Percentiles rank a stretch among this genome's conserved stretches.
These are phyloP conservation scores for Caenorhabditis sp. DNA, from an alignment of 2,888 invertebrate species.

Conservation along the genomic window DNA sequence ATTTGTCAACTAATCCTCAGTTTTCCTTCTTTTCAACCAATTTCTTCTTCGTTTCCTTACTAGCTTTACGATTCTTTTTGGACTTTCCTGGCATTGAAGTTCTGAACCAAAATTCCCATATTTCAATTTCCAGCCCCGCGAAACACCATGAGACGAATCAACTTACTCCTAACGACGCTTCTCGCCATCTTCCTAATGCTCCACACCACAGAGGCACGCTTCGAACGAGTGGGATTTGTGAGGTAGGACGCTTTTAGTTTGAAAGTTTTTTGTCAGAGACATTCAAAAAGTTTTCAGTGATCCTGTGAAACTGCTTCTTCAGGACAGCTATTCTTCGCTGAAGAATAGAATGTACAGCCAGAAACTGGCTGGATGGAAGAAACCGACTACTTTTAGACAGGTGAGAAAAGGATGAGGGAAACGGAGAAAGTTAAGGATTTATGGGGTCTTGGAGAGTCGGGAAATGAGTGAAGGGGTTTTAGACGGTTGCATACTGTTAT, in stretches of 20 bases:
- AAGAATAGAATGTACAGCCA: constrained; percentile 68
- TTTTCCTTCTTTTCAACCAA: constrained; percentile 9
- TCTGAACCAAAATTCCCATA: neutral
- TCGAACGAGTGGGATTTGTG: constrained; percentile 63
- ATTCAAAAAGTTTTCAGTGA: constrained; percentile 61
- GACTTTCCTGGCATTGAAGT: neutral
- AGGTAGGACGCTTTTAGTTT: constrained; percentile 27
- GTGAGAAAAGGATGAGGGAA: constrained; percentile 8
- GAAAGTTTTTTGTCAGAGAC: neutral
- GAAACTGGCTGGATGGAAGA: constrained; percentile 59
- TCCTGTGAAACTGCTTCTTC: constrained; percentile 68
- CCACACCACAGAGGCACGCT: constrained; percentile 37
- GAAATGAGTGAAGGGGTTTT: too few relatives aligned
- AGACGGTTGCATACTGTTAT: too few relatives aligned
- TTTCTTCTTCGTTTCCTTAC: constrained; percentile 20
- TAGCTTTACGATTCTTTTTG: constrained; percentile 13
- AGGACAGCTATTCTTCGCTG: constrained; percentile 74
- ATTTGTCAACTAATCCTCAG: constrained; percentile 11
- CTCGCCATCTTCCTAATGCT: constrained; percentile 30
- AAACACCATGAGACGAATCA: constrained; percentile 41
- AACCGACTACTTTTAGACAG: constrained; percentile 61
- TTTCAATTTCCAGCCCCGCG: neutral
- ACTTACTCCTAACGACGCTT: constrained; percentile 35
- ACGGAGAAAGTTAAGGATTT: neutral
- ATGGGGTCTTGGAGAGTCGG: too few relatives aligned